Base-by-base conservation (phyloP, 1,140 invertebrate species). In the Penaeus indicus region DNA sequence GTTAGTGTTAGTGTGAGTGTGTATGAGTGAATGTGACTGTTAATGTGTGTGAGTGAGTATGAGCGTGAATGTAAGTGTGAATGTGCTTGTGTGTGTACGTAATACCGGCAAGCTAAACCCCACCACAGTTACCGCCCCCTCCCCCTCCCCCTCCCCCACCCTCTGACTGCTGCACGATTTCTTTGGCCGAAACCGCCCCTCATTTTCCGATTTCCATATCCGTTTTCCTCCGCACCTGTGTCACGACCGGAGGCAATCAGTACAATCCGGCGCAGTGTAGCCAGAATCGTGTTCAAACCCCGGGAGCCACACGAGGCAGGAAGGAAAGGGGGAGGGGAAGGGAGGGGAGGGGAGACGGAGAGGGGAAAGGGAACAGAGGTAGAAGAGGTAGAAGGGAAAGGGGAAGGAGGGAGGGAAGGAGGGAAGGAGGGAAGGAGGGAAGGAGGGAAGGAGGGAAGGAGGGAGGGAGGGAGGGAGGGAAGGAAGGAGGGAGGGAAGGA, bases 191-290 rank as follows among this genome's bases (percentile, higher is more conserved):
- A 11, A 13, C 54, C 54, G 54, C 54, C 54, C 78, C 78, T 47
- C 38, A 60, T 21, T 60, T 80, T 80, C 78, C 78, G 78, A n/a
- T 80, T 79, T 79, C 77, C 77, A 54, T 54, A 54, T 54, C 54
- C 54, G 54, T 54, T 54, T 54, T 54, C 54, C 54, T 54, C 77
- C 25, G 38, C 32, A 47, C 38, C 47, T 25, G 77, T 80, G 78
- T 80, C 78, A 80, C 78, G 47, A 80, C 78, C 78, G 78, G 78
- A 80, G 22, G 78, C 72, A 27, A 77, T 42, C 72, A 77, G 19
- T 11, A 54, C 54, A 54, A 54, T 54, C 54, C 54, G 54, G 54
- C 54, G 54, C 54, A 54, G 54, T 54, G 54, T 54, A 16, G 54
- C 54, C 10, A 54, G 54, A 54, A 54, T 54, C 54, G 54, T 54